Base-by-base conservation (phyloP, 1,140 invertebrate genomes). In the Ephestia elutella region DNA sequence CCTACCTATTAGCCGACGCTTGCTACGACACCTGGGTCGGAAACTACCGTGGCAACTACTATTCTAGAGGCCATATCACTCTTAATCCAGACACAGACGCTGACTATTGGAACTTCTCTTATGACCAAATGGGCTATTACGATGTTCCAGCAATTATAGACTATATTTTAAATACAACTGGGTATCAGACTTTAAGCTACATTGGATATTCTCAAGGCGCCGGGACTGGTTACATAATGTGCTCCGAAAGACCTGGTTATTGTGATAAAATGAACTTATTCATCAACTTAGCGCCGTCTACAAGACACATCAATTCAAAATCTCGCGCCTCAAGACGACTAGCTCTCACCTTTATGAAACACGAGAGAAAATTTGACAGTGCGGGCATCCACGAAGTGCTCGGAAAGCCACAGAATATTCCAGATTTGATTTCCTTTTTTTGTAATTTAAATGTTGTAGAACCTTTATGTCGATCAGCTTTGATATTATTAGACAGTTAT, bases 21-120 rank as follows among this genome's bases (percentile, higher is more conserved):
- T 94, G 94, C 2, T 94, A 92, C 63, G 95, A 96, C 80, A 92
- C 96, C 19, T 95, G 93, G 93, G 70, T 95, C 57, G 92, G 92
- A 0, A 95, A 95, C 72, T 85, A 89, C 5, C 86, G 94, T 58
- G 93, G 94, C 0, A 94, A 92, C 65, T 83, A 78, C 18, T 93
- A 94, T 71, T 92, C 91, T 0, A 86, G 89, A 60, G 85, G 86
- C 56, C 92, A 93, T 73, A 73, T 82, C 0, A 77, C 62, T 1
- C 85, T 89, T 49, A 88, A 80, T 78, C 87, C 90, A 18, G 90
- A 93, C 66, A 84, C 91, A 51, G 75, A 90, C 15, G 50, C 70
- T 8, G 65, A 75, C 0, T 91, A 87, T 62, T 91, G 90, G 90
- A 57, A 89, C 15, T 91, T 90, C n/a, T 81, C 74, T 10, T 90